Evolutionary conservation across 1,140 invertebrate species (phyloP).

Genomic region (Dryas iulia): DNA sequence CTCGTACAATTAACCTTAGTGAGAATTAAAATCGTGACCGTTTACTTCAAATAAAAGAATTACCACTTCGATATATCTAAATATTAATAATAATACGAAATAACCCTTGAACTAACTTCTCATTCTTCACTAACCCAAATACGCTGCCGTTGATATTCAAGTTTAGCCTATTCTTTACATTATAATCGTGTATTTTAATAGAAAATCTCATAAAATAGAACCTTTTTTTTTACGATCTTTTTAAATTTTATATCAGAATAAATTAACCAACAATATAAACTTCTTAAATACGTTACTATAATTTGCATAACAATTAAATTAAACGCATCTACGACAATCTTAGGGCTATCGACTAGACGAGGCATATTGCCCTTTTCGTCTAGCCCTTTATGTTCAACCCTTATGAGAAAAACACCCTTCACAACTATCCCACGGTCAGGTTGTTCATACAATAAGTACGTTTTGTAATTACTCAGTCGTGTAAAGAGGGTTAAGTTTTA

Average conservation of each 20-base stretch:
- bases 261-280: not conserved
- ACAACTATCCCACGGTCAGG: slow-evolving; percentile 55
- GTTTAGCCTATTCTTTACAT: too few relatives aligned
- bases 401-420: slow-evolving; percentile 31
- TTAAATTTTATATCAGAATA: not conserved
- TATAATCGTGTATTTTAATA: not conserved
- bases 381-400: slow-evolving; percentile 21
- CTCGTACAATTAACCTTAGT: not conserved
- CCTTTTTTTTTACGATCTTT: not conserved
- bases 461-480: not conserved
- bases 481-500: not conserved
- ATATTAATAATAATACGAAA: not conserved
- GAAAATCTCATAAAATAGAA: not conserved
- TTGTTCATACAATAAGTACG: slow-evolving; percentile 14
- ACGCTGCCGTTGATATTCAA: not conserved
- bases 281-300: not conserved
- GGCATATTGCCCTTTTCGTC: not conserved
- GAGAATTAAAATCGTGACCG: not conserved
- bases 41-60: not conserved
- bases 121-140: not conserved
- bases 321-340: not conserved
- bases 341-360: not conserved
- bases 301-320: not conserved
- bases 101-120: not conserved
- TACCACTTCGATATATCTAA: not conserved